Conservation (phyloP, 2,797 vertebrate genomes). For the Lacerta agilis region DNA sequence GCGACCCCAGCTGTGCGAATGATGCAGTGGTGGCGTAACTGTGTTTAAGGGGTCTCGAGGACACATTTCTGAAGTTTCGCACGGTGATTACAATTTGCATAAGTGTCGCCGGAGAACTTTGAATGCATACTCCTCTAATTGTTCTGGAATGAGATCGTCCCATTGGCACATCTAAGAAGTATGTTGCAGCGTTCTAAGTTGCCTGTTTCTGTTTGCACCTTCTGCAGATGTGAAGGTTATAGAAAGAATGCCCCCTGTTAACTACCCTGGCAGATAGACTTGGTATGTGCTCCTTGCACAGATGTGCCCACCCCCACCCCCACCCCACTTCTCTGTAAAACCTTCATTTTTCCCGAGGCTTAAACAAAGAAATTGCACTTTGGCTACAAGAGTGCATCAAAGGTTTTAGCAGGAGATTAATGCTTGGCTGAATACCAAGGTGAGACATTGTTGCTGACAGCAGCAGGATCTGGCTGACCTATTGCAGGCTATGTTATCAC, state of each 20-base stretch:
- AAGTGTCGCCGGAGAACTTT: neutral
- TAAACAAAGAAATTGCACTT: constrained; percentile 25
- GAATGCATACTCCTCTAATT: neutral
- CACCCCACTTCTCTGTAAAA: neutral
- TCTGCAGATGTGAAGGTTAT: constrained; percentile 3
- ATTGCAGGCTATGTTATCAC: neutral
- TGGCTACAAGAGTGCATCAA: neutral
- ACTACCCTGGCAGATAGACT: constrained; percentile 3
- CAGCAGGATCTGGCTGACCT: constrained; percentile 10
- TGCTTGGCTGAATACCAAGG: constrained; percentile 25
- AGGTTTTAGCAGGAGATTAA: constrained; percentile 16
- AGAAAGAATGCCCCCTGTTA: neutral
- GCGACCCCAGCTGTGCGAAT: neutral
- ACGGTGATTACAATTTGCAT: neutral
- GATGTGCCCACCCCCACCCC: neutral
- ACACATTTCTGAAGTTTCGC: neutral
- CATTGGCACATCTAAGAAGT: neutral
- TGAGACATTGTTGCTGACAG: constrained; percentile 19
- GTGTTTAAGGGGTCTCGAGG: neutral
- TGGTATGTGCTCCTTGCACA: neutral
- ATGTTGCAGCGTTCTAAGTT: neutral
- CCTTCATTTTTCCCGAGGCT: constrained; percentile 17
- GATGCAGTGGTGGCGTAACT: neutral
- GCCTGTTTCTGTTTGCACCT: neutral
- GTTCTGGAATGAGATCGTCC: neutral